Conservation (phyloP, 2,113 vertebrate genomes). For the Meles meles region DNA sequence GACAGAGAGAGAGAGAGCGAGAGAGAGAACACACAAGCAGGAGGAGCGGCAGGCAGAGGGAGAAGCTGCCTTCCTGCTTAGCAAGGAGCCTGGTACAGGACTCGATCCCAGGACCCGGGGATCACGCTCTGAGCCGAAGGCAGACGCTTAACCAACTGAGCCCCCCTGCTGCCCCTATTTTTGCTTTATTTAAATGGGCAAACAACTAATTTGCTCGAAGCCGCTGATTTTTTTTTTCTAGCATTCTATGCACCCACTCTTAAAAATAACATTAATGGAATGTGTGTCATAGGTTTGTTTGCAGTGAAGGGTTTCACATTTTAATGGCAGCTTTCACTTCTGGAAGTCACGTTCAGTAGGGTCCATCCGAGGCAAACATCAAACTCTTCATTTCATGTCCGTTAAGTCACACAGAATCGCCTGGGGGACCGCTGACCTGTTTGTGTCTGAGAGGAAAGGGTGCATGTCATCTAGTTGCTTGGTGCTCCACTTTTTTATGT, state of each 20-base stretch:
- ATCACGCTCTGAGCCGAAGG: too few relatives aligned
- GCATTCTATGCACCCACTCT: not conserved
- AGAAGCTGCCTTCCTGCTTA: not conserved
- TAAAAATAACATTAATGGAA: not conserved
- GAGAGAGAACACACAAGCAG: too few relatives aligned
- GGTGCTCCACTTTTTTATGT: conserved; percentile 40
- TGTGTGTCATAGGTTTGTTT: not conserved
- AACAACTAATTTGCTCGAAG: not conserved
- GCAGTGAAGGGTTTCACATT: not conserved
- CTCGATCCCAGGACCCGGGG: too few relatives aligned
- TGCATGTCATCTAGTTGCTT: not conserved
- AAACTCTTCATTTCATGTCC: conserved; percentile 16
- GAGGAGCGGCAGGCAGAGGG: not conserved
- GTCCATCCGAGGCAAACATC: conserved; percentile 53
- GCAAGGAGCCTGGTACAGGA: too few relatives aligned
- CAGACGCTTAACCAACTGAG: too few relatives aligned
- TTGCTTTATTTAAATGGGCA: not conserved
- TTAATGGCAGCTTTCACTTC: not conserved
- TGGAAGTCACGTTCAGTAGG: not conserved
- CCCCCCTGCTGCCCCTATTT: too few relatives aligned
- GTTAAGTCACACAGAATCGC: conserved; percentile 19
- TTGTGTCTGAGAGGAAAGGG: not conserved
- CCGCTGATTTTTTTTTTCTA: not conserved
- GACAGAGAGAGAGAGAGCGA: not conserved
- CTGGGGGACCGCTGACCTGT: not conserved